These are phyloP conservation scores for Microtus oregoni DNA, from an alignment of 2,113 vertebrate species.

Conservation along the genomic window DNA sequence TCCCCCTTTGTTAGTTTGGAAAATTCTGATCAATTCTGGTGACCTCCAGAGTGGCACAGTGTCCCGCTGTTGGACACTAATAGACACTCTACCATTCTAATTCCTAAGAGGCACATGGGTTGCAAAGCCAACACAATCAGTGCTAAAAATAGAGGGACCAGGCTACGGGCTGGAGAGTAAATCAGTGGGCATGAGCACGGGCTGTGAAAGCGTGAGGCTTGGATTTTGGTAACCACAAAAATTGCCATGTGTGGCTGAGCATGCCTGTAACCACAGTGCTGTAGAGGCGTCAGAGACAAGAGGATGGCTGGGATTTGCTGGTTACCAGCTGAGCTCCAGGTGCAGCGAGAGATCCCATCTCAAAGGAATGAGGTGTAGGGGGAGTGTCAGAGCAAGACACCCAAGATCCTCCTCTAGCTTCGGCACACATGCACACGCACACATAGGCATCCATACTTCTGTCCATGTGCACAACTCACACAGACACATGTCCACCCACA, in stretches of 20 bases:
- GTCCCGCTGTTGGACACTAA: neutral
- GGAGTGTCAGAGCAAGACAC: neutral
- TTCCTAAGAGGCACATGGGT: neutral
- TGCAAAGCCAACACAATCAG: constrained; percentile 8
- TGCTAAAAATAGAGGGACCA: neutral
- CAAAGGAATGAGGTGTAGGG: no score
- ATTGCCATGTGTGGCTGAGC: neutral
- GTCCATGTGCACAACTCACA: neutral
- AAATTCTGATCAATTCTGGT: neutral
- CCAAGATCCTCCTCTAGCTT: neutral
- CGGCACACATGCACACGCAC: neutral
- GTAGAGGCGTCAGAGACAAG: neutral
- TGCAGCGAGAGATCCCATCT: neutral
- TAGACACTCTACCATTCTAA: neutral
- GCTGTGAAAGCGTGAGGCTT: neutral
- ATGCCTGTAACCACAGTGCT: neutral
- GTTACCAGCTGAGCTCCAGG: neutral
- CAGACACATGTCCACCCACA: neutral
- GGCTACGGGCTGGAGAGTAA: no score
- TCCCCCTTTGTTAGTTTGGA: neutral
- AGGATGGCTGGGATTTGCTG: neutral
- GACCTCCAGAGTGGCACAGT: neutral
- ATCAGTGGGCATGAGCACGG: no score
- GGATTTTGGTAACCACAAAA: neutral
- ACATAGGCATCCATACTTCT: neutral